Conservation (phyloP, 2,113 vertebrate species). For the Todiramphus saurophagus region DNA sequence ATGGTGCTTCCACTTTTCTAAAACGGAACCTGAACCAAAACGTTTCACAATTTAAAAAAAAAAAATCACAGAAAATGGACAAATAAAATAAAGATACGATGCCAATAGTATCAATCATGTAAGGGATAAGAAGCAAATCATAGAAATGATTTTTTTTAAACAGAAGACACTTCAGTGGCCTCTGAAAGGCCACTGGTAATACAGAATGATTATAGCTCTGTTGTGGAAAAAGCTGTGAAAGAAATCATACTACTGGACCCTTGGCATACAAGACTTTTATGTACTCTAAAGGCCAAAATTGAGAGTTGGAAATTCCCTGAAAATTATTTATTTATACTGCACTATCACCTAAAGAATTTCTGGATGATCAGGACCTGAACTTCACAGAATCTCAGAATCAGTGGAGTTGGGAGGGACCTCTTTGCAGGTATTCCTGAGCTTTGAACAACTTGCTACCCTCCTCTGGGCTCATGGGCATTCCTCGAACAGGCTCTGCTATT, state of each 20-base stretch:
- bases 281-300: not conserved
- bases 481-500: not conserved
- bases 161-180: not conserved
- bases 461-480: not conserved
- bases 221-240: not conserved
- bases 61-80: not conserved
- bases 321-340: not conserved
- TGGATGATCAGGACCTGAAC: not conserved
- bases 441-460: not conserved
- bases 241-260: not conserved
- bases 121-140: not conserved
- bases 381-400: not conserved
- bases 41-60: not conserved
- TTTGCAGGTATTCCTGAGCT: not conserved
- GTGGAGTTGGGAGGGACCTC: not conserved
- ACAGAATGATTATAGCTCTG: not conserved
- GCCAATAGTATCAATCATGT: not conserved
- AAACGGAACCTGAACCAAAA: not conserved
- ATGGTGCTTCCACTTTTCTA: not conserved
- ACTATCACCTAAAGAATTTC: not conserved
- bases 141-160: not conserved
- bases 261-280: not conserved
- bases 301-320: not conserved
- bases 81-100: not conserved
- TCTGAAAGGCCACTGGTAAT: not conserved